phyloP scores from a whole-genome alignment of 1,140 invertebrate species.

The Anadara kagoshimensis region DNA sequence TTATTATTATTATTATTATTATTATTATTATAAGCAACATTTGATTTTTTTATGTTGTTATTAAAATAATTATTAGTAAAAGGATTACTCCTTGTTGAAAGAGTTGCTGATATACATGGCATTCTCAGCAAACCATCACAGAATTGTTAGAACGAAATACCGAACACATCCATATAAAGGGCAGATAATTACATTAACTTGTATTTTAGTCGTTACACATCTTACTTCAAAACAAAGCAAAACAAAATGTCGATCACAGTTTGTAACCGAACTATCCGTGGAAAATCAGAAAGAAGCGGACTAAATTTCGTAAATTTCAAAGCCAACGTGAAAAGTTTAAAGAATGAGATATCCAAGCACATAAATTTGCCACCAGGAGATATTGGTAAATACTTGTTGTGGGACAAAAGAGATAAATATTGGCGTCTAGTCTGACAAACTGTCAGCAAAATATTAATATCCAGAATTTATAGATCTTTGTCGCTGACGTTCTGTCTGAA shows the following conservation, averaged over 20 bases:
- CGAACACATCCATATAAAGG: neutral
- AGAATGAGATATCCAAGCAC: constrained; percentile 14
- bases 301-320: constrained; percentile 21
- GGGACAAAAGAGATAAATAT: no score
- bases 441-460: no score
- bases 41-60: no score
- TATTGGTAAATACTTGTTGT: constrained; percentile 9
- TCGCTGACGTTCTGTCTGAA: no score
- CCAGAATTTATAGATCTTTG: no score
- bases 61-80: no score
- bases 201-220: neutral
- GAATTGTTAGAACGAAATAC: neutral
- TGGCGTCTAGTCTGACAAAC: no score
- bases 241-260: constrained; percentile 15
- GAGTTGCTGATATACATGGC: no score
- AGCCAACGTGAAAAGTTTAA: constrained; percentile 13
- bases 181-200: neutral
- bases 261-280: constrained; percentile 12
- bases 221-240: neutral
- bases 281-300: constrained; percentile 15
- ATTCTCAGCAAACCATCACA: neutral
- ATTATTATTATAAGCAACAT: no score
- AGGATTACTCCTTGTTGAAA: no score
- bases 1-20: no score
- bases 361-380: constrained; percentile 13